A percentile compares a stretch with the other conserved stretches of the same genome.
These are phyloP conservation scores for Diplodus sargus DNA, from an alignment of 2,797 vertebrate species.

Conservation along the genomic window DNA sequence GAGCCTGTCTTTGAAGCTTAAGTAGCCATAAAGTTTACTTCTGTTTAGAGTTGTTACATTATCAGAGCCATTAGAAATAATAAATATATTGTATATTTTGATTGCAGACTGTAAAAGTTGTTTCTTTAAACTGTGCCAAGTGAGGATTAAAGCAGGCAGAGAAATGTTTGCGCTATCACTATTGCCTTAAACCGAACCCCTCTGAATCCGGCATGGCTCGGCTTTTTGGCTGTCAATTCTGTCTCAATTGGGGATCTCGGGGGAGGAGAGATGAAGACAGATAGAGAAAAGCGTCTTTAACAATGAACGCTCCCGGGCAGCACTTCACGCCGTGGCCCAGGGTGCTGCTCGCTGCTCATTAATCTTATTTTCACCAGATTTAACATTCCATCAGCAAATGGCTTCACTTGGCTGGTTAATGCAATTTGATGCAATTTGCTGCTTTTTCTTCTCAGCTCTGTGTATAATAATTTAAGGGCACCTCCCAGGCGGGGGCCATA, in stretches of 20 bases:
- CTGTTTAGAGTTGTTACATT: conserved; percentile 4
- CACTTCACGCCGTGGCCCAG: conserved; percentile 63
- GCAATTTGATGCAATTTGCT: conserved; percentile 82
- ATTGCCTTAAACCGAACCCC: conserved; percentile 29
- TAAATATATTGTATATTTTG: neutral
- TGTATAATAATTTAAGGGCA: conserved; percentile 74
- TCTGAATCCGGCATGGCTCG: conserved; percentile 35
- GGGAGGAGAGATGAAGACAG: conserved; percentile 67
- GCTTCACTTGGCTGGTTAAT: conserved; percentile 80
- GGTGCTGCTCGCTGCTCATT: conserved; percentile 78
- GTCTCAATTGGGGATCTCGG: conserved; percentile 58
- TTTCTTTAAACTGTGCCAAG: conserved; percentile 8
- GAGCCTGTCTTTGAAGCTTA: neutral
- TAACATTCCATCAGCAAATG: conserved; percentile 83
- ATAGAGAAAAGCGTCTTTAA: conserved; percentile 70
- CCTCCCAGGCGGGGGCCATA: conserved; percentile 63
- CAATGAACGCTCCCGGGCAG: conserved; percentile 67
- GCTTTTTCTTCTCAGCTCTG: conserved; percentile 61
- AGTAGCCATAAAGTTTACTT: neutral
- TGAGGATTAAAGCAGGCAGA: conserved; percentile 24
- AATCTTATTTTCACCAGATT: conserved; percentile 84
- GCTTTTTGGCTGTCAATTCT: conserved; percentile 56
- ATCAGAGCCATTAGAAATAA: neutral
- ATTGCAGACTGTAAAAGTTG: conserved; percentile 10
- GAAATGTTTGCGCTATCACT: conserved; percentile 24